These are phyloP conservation scores for Rapana venosa DNA, from an alignment of 2,888 invertebrate genomes.

Conservation along the genomic window DNA sequence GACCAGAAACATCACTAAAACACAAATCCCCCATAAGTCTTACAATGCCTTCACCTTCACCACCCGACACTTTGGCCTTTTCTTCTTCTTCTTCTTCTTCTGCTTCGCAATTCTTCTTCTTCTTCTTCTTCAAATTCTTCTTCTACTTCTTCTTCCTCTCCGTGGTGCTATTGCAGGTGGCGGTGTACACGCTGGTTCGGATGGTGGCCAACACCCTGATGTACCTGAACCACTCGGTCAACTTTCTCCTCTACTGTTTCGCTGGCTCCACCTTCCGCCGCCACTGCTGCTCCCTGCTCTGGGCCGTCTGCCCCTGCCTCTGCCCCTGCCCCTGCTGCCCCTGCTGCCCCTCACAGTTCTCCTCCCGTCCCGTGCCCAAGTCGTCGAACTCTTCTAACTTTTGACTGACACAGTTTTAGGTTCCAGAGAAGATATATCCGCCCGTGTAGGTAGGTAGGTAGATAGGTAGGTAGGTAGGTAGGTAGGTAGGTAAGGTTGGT, in stretches of 20 bases:
- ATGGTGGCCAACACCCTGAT: conserved; percentile 30
- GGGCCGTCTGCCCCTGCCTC: neutral
- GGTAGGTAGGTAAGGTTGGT: no score
- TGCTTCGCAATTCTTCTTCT: no score
- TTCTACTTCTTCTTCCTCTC: no score
- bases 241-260: conserved; percentile 39
- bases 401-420: no score
- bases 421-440: no score
- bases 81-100: neutral
- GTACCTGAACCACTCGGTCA: conserved; percentile 35
- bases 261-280: conserved; percentile 35
- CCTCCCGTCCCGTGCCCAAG: neutral
- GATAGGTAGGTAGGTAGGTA: no score
- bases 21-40: no score
- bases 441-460: no score
- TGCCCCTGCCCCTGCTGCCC: neutral
- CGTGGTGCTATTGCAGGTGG: no score
- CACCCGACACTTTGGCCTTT: neutral
- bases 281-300: conserved; percentile 16
- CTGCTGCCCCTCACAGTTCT: neutral
- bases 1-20: neutral
- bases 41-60: neutral
- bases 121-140: no score
- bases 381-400: neutral
- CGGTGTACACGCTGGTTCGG: conserved; percentile 30